Conservation (phyloP, 1,140 invertebrate genomes). For the Atopsyche davidsoni region DNA sequence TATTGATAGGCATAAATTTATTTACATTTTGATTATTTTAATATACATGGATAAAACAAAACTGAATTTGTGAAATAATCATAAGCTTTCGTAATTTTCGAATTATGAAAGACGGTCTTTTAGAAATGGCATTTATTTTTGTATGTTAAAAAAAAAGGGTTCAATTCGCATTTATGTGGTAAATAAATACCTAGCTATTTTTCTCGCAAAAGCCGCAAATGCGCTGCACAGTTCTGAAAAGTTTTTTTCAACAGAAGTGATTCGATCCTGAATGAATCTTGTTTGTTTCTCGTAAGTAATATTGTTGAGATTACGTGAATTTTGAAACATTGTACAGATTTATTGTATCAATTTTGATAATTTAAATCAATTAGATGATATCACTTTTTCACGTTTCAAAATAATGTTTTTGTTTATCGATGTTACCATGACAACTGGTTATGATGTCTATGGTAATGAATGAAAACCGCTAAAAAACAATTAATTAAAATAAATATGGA, state of each 20-base stretch:
- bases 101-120: too few species aligned
- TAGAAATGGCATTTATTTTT: too few species aligned
- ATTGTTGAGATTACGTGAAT: constrained; percentile 17
- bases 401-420: neutral
- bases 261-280: constrained; percentile 67
- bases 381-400: too few species aligned
- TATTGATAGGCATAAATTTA: too few species aligned
- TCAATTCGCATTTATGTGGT: too few species aligned
- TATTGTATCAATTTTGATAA: neutral
- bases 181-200: constrained; percentile 66
- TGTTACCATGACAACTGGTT: neutral
- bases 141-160: too few species aligned
- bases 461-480: neutral
- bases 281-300: constrained; percentile 54
- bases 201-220: constrained; percentile 61
- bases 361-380: too few species aligned
- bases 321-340: constrained; percentile 10
- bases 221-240: constrained; percentile 60
- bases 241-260: constrained; percentile 60
- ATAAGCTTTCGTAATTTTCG: too few species aligned
- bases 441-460: neutral
- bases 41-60: too few species aligned
- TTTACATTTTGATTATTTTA: too few species aligned
- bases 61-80: too few species aligned
- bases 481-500: neutral